Percentiles rank a stretch among this genome's conserved stretches.
Evolutionary conservation across 2,888 invertebrate genomes (phyloP).

Genomic region (Brenthis daphne): DNA sequence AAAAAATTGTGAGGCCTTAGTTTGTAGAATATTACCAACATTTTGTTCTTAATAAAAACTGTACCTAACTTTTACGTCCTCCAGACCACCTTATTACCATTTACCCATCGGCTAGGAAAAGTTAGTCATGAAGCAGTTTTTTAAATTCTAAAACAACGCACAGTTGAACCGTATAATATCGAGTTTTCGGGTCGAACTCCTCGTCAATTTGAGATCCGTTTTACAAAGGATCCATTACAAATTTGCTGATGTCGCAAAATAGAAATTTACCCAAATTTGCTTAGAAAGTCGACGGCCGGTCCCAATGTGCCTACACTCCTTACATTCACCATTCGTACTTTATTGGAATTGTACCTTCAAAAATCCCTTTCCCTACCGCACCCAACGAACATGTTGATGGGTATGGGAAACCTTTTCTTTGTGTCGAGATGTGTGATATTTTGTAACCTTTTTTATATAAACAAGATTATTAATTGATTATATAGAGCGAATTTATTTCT

Average conservation of each 20-base stretch:
- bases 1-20: not conserved
- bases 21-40: not conserved
- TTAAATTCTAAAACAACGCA: constrained; percentile 27
- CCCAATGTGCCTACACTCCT: constrained; percentile 50
- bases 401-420: constrained; percentile 63
- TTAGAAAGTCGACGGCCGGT: constrained; percentile 54
- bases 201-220: constrained; percentile 41
- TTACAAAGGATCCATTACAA: constrained; percentile 56
- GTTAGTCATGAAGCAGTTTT: constrained; percentile 24
- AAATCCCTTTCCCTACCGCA: constrained; percentile 61
- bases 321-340: constrained; percentile 63
- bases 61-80: constrained; percentile 13
- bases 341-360: constrained; percentile 71
- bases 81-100: constrained; percentile 13
- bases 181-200: constrained; percentile 28
- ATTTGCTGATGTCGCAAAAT: constrained; percentile 67
- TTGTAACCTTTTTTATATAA: constrained; percentile 29
- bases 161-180: constrained; percentile 32
- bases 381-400: constrained; percentile 59
- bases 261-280: constrained; percentile 66
- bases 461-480: constrained; percentile 3
- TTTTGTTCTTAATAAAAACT: constrained; percentile 22
- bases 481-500: not conserved
- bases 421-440: constrained; percentile 48
- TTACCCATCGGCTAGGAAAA: constrained; percentile 24